These are phyloP conservation scores for Elmis aenea DNA, from an alignment of 2,888 invertebrate genomes.

Conservation along the genomic window DNA sequence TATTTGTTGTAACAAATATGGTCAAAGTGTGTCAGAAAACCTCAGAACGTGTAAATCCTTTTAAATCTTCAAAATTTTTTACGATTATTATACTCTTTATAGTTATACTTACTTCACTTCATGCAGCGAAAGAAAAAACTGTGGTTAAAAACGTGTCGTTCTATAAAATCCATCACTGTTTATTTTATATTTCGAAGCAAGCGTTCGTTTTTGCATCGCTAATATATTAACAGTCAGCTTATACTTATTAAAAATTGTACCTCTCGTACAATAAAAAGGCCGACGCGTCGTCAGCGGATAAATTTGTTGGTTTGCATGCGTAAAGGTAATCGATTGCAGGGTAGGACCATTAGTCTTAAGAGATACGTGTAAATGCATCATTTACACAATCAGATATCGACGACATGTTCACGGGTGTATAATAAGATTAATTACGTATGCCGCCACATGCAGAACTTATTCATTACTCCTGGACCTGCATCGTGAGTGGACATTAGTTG, in stretches of 20 bases:
- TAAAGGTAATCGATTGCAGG: slow-evolving; percentile 32
- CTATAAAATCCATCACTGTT: neutral
- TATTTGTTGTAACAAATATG: no score
- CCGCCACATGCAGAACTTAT: no score
- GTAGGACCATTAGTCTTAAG: slow-evolving; percentile 34
- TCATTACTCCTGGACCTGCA: no score
- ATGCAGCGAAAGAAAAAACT: no score
- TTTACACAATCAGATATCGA: slow-evolving; percentile 41
- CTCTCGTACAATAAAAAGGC: slow-evolving; percentile 4
- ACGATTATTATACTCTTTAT: no score
- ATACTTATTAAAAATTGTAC: slow-evolving; percentile 1
- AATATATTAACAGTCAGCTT: slow-evolving; percentile 2
- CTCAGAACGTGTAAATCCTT: no score
- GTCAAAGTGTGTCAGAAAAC: no score
- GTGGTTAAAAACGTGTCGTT: no score
- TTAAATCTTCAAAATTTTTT: no score
- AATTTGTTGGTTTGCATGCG: slow-evolving; percentile 28
- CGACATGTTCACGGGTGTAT: slow-evolving; percentile 35
- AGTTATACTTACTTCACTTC: no score
- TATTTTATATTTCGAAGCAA: neutral
- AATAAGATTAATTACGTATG: slow-evolving; percentile 33
- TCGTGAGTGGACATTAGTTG: no score
- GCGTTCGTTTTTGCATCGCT: neutral
- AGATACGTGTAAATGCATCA: slow-evolving; percentile 41
- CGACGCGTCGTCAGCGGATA: slow-evolving; percentile 13